phyloP scores from a whole-genome alignment of 2,113 vertebrate species.

The Haemorhous mexicanus region DNA sequence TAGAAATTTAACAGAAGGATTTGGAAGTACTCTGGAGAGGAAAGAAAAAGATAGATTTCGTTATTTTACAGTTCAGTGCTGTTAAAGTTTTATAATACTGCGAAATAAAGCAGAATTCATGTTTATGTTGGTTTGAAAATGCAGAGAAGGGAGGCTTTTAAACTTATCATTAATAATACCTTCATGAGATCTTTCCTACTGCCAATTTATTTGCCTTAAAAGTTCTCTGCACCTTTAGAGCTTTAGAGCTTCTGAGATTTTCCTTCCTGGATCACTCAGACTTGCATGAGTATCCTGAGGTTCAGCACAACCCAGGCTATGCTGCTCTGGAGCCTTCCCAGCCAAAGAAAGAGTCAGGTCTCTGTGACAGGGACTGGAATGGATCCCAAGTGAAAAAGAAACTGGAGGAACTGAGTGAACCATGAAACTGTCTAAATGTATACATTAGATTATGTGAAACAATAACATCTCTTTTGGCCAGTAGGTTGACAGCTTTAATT shows the following conservation, averaged over 20 bases:
- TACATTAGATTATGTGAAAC: slow-evolving; percentile 18
- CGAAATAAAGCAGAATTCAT: background rate
- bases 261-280: background rate
- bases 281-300: background rate
- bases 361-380: background rate
- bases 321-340: background rate
- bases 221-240: background rate
- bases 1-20: background rate
- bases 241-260: background rate
- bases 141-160: background rate
- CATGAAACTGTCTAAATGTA: slow-evolving; percentile 42
- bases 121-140: slow-evolving; percentile 1
- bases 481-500: slow-evolving; percentile 44
- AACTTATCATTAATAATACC: background rate
- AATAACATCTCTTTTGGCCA: slow-evolving; percentile 46
- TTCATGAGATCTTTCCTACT: background rate
- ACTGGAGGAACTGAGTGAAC: background rate
- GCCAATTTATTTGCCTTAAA: background rate
- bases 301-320: background rate
- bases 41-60: background rate
- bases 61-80: background rate
- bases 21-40: background rate
- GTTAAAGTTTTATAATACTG: background rate
- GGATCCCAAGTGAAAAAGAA: slow-evolving; percentile 19
- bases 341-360: background rate